Evolutionary conservation across 2,888 invertebrate species (phyloP), one percentile per base, ranked within the genome.

Genomic region (Pammene aurita): DNA sequence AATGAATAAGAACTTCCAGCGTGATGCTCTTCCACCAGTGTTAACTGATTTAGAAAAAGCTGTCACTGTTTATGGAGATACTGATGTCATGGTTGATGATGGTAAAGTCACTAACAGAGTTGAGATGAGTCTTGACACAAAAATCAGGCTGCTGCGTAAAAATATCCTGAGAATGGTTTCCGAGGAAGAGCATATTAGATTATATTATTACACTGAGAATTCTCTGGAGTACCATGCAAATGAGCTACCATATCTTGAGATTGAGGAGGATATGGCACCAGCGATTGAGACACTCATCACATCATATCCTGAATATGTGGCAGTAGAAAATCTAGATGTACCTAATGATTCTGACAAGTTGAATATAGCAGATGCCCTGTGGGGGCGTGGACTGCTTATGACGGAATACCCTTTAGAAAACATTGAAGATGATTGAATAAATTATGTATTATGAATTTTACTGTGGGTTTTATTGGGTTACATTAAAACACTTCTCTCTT

Each of bases 171-270:
- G 88, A 72, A 87, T 97, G 78, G 94, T 96, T 0, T 86, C 93
- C 26, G 96, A 96, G 78, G 94, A 94, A 7, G 93, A 92, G 70
- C 77, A 77, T 0, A 87, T 95, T 18, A 94, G 94, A 60, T 79
- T 98, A 42, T 98, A 97, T 86, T 97, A 97, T 85, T 95, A 95
- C 73, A 92, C 95, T 54, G 97, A 98, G 80, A 99, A 99, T 87
- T 95, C 96, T 0, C 93, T 96, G 73, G 95, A 96, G 77, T 98
- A 97, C 82, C 97, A 97, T 81, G 97, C 95, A 44, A 95, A 94
- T 81, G 97, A 97, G 42, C 95, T 93, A 81, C 79, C 87, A 13
- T 92, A 77, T 73, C 85, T 98, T 71, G 97, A 97, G 82, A 94
- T 98, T 71, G 94, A 95, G 11, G 89, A 93, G 2, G 93, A 94